A percentile compares a stretch with the other conserved stretches of the same genome.
phyloP scores from a whole-genome alignment of 2,113 vertebrate genomes.

The Tetrax tetrax region DNA sequence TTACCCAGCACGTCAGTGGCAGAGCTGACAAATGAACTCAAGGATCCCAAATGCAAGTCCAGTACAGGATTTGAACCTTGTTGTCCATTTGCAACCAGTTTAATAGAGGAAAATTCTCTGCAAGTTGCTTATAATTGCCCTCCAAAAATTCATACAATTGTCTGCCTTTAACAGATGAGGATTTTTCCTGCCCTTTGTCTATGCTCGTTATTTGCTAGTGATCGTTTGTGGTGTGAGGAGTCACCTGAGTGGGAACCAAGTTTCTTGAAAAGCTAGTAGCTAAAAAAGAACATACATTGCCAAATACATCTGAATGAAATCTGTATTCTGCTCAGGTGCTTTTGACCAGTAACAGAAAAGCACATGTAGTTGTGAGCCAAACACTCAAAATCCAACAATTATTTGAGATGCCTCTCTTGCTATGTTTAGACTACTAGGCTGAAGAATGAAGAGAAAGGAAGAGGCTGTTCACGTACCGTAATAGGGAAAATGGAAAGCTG shows the following conservation, averaged over 20 bases:
- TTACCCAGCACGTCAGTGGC: not conserved
- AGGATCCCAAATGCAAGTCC: not conserved
- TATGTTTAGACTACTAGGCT: not conserved
- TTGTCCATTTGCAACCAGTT: not conserved
- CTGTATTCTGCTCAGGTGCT: not conserved
- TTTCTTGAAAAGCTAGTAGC: not conserved
- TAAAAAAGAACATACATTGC: not conserved
- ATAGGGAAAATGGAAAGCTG: not conserved
- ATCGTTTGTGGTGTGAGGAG: not conserved
- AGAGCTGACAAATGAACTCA: not conserved
- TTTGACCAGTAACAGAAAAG: not conserved
- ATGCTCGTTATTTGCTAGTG: not conserved
- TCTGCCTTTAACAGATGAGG: not conserved
- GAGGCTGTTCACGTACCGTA: not conserved
- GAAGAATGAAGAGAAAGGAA: slow-evolving; percentile 1
- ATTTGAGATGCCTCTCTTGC: not conserved
- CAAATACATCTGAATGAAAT: not conserved
- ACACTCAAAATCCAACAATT: slow-evolving; percentile 1
- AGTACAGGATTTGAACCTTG: not conserved
- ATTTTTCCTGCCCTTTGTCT: not conserved
- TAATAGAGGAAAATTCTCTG: not conserved
- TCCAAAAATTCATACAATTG: not conserved
- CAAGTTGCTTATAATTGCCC: not conserved
- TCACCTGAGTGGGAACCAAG: not conserved
- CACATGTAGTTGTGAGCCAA: not conserved